Conservation (phyloP, 2,113 vertebrate species). For the Zonotrichia leucophrys region DNA sequence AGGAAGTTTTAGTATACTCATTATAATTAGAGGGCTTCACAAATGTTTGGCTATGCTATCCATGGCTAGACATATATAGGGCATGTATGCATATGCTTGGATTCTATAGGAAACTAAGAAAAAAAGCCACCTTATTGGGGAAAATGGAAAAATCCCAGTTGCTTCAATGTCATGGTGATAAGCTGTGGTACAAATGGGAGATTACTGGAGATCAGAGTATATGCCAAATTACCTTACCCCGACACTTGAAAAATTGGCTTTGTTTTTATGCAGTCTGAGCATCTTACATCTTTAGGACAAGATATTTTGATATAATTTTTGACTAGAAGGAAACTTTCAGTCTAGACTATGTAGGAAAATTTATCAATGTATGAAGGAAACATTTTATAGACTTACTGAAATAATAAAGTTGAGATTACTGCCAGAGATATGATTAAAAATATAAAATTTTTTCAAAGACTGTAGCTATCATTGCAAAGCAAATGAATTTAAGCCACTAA, state of each 20-base stretch:
- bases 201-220: not conserved
- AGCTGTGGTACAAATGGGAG: not conserved
- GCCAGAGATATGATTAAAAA: constrained; percentile 18
- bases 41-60: not conserved
- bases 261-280: not conserved
- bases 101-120: not conserved
- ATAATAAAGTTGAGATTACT: not conserved
- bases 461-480: not conserved
- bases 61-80: not conserved
- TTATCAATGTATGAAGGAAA: not conserved
- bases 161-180: not conserved
- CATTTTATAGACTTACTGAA: not conserved
- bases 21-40: not conserved
- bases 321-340: not conserved
- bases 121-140: not conserved
- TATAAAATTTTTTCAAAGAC: not conserved
- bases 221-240: not conserved
- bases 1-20: not conserved
- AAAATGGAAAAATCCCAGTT: not conserved
- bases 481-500: constrained; percentile 1
- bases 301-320: not conserved
- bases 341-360: not conserved
- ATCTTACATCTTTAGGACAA: not conserved
- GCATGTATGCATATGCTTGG: not conserved
- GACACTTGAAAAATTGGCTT: not conserved